Evolutionary conservation across 1,140 invertebrate species (phyloP), one percentile per base, ranked within the genome.

Genomic region (Arion vulgaris): DNA sequence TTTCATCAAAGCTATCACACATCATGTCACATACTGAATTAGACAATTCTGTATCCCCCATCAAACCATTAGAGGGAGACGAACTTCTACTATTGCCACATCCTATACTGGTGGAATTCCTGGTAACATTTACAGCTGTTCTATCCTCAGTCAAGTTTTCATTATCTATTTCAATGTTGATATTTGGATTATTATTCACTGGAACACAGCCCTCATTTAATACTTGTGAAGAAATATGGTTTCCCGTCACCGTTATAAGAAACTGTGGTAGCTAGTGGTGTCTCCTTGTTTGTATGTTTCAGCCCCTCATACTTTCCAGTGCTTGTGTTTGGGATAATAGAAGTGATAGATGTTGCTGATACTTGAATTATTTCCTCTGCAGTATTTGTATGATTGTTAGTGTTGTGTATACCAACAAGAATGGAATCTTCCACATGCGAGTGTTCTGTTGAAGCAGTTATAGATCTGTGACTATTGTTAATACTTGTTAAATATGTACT

Each of bases 1-100:
- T 49, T 15, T 76, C 74, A 51, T 36, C 74, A 76, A 76, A 76
- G 45, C 45, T 76, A 2, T 76, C 74, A 32, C 19, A 28, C 74
- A 76, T 1, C 32, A 51, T 76, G 28, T 51, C 49, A 32, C 45
- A 76, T 13, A 76, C 36, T 19, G 74, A 76, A 17, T 45, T 28
- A 53, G 74, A 76, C 45, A 76, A 15, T n/a, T 51, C 74, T 72
- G 62, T 66, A 66, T 66, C 4, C 11, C 32, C 51, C 19, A 9
- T 4, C 19, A 23, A 57, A 57, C 41, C 53, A 57, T 2, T 23
- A 57, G 4, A 15, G 26, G 53, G 4, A 4, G 53, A 19, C 23
- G 15, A n/a, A 4, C 17, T 11, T 7, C 2, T 28, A 66, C 32
- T 66, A n/a, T 66, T 66, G 19, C 17, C 62, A 66, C 62, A 57